Percentiles rank a stretch among this genome's conserved stretches.
Evolutionary conservation across 2,888 invertebrate genomes (phyloP).

Genomic region (Eristalis pertinax): DNA sequence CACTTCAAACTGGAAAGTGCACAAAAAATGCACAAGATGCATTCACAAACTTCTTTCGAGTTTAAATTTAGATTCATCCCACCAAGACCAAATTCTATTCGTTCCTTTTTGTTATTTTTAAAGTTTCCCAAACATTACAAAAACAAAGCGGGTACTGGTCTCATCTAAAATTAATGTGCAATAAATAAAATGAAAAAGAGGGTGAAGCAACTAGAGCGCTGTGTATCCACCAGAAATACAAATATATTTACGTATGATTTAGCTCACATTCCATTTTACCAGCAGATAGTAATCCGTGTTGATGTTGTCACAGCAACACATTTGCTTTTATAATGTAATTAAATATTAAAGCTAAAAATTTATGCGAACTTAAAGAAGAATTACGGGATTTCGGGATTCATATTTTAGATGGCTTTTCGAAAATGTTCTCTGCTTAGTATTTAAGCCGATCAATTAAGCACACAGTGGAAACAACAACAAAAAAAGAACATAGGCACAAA

Average conservation of each 20-base stretch:
- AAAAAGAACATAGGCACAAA: neutral
- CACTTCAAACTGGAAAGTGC: conserved; percentile 12
- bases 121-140: conserved; percentile 29
- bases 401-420: neutral
- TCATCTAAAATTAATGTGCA: conserved; percentile 32
- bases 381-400: neutral
- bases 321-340: conserved; percentile 22
- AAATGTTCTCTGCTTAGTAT: neutral
- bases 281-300: conserved; percentile 11
- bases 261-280: conserved; percentile 18
- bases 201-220: conserved; percentile 19
- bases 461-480: neutral
- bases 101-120: conserved; percentile 23
- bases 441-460: neutral
- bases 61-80: conserved; percentile 18
- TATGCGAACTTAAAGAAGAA: conserved; percentile 5
- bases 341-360: conserved; percentile 15
- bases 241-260: neutral
- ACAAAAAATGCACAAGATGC: neutral
- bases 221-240: conserved; percentile 15
- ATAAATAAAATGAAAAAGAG: conserved; percentile 29
- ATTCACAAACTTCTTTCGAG: conserved; percentile 3
- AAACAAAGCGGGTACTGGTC: conserved; percentile 12
- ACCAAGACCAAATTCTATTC: neutral
- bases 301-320: conserved; percentile 30